A percentile compares a stretch with the other conserved stretches of the same genome.
Evolutionary conservation across 2,797 vertebrate genomes (phyloP).

Genomic region (Pseudocheirus occidentalis): DNA sequence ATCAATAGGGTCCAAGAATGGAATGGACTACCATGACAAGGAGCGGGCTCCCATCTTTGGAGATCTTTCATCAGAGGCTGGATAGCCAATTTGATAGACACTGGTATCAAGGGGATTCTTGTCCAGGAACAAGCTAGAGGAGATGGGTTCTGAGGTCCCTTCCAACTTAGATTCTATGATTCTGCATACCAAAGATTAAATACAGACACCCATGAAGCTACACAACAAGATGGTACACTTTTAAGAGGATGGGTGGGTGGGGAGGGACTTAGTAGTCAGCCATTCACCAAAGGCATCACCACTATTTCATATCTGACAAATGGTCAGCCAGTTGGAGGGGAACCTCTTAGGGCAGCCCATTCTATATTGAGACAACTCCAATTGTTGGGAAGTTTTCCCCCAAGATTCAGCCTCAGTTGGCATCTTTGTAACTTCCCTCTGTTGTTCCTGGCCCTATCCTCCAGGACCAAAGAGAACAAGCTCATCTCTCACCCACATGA

Average conservation of each 20-base stretch:
- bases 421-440: too few species aligned
- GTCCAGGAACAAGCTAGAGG: not conserved
- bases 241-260: not conserved
- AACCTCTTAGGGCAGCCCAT: too few species aligned
- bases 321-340: too few species aligned
- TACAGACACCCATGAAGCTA: not conserved
- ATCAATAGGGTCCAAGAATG: not conserved
- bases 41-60: not conserved
- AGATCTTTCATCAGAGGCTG: not conserved
- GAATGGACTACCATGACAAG: not conserved
- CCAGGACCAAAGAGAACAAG: too few species aligned
- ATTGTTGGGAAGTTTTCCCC: too few species aligned
- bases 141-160: too few species aligned
- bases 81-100: not conserved
- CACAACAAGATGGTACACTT: not conserved
- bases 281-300: too few species aligned
- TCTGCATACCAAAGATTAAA: not conserved
- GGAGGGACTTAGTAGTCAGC: too few species aligned
- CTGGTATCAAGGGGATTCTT: not conserved
- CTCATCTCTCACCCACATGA: not conserved
- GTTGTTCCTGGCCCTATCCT: too few species aligned
- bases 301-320: too few species aligned
- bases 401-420: too few species aligned
- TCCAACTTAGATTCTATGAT: not conserved
- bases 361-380: too few species aligned